Evolutionary conservation across 1,140 invertebrate genomes (phyloP), one percentile per base, ranked within the genome.

Genomic region (Thaumetopoea pityocampa): DNA sequence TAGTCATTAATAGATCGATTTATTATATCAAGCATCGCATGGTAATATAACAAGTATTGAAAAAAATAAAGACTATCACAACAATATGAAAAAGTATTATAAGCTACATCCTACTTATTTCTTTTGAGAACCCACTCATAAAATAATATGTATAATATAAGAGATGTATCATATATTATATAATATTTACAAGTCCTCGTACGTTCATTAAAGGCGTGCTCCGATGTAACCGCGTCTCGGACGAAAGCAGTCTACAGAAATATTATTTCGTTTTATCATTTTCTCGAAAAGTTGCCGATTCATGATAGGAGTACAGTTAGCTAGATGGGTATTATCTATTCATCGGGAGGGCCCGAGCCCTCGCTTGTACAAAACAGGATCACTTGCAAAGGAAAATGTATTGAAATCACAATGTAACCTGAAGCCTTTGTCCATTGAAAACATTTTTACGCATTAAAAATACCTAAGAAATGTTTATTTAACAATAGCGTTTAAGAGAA

Each of bases 391-490:
- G 51, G 63, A 76, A 78, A 80, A 80, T 68, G 71, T 70, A 81
- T 76, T 72, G 69, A 69, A 76, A 74, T 77, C 74, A 79, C 66
- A 81, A 76, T 79, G 64, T 77, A 79, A 79, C 68, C 67, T 67
- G 56, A 52, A 42, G 52, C 57, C 56, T 69, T 77, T 74, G 63
- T 72, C 58, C 56, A 54, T 55, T 57, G 36, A 56, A 64, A 61
- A 63, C 56, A 67, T 72, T 74, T 56, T 72, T 76, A 59, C 67
- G 61, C 56, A 67, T 65, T 71, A 61, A 67, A 66, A 74, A 70
- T 58, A 57, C 61, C 51, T 61, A 43, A 48, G 44, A 43, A 66
- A 71, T 62, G 66, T 73, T 69, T 67, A 64, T 54, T 60, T 63
- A 68, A 73, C 68, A 77, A 71, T 61, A 67, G 54, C 60, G 45